Percentiles rank a stretch among this genome's conserved stretches.
Evolutionary conservation across 2,797 vertebrate species (phyloP).

Genomic region (Hippoglossus hippoglossus): DNA sequence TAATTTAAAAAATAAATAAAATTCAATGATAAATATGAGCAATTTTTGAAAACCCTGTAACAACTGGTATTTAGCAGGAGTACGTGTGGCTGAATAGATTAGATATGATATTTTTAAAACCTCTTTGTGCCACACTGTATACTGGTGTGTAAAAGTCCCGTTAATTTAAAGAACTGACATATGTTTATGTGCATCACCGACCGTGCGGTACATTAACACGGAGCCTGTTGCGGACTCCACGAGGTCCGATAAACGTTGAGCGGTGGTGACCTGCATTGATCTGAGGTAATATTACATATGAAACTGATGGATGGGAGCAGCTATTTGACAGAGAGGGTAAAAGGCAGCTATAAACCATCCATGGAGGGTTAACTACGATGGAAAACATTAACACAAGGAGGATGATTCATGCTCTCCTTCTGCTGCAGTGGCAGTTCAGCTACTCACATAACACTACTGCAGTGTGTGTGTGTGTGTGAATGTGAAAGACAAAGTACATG

Average conservation of each 20-base stretch:
- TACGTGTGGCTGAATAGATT: too few species aligned
- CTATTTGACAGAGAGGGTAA: constrained; percentile 71
- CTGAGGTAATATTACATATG: constrained; percentile 73
- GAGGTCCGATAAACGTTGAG: constrained; percentile 52
- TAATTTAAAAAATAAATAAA: too few species aligned
- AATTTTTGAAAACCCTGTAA: too few species aligned
- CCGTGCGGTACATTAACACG: background rate
- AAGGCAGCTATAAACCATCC: constrained; percentile 71
- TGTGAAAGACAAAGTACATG: constrained; percentile 26
- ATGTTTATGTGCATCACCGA: background rate
- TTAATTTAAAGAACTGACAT: constrained; percentile 5
- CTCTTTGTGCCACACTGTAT: too few species aligned
- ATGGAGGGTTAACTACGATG: constrained; percentile 65
- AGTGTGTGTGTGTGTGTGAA: constrained; percentile 8
- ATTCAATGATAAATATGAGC: too few species aligned
- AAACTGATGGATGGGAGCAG: constrained; percentile 73
- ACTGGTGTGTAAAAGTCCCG: fast-evolving
- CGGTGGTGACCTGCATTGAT: constrained; percentile 75
- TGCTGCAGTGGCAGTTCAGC: constrained; percentile 45
- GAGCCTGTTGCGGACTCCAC: constrained; percentile 16
- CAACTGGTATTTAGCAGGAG: too few species aligned
- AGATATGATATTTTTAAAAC: too few species aligned
- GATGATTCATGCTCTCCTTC: constrained; percentile 67
- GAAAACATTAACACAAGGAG: constrained; percentile 67
- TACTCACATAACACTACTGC: constrained; percentile 34